phyloP scores from a whole-genome alignment of 1,140 invertebrate species.

The Limonius californicus region DNA sequence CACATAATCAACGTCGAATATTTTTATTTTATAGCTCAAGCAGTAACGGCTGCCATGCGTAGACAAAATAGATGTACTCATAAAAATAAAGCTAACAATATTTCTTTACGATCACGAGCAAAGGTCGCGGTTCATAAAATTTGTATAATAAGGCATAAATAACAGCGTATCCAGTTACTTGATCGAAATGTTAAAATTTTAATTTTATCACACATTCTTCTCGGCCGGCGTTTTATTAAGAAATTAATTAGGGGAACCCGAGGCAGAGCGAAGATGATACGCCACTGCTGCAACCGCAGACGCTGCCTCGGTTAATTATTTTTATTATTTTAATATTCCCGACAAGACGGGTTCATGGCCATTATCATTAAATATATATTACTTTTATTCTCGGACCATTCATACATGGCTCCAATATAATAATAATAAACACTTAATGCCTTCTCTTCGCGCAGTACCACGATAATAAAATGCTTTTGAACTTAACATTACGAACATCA shows the following conservation, averaged over 20 bases:
- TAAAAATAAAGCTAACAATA: not conserved
- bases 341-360: slow-evolving; percentile 47
- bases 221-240: too few species aligned
- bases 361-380: slow-evolving; percentile 48
- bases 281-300: slow-evolving; percentile 37
- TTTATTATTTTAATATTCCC: slow-evolving; percentile 48
- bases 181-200: not conserved
- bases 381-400: slow-evolving; percentile 45
- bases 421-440: slow-evolving; percentile 45
- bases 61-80: slow-evolving; percentile 4
- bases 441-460: slow-evolving; percentile 5
- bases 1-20: not conserved
- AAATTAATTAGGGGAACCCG: too few species aligned
- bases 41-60: slow-evolving; percentile 2
- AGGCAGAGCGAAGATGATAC: slow-evolving; percentile 17
- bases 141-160: slow-evolving; percentile 3
- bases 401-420: slow-evolving; percentile 44
- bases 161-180: slow-evolving; percentile 1
- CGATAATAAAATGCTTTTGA: slow-evolving; percentile 10
- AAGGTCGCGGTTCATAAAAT: slow-evolving; percentile 12
- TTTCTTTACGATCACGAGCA: slow-evolving; percentile 3
- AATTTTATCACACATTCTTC: not conserved
- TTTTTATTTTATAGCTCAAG: slow-evolving; percentile 7
- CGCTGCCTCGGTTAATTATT: slow-evolving; percentile 42
- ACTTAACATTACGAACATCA: slow-evolving; percentile 2